Percentiles rank a stretch among this genome's conserved stretches.
phyloP scores from a whole-genome alignment of 1,140 invertebrate genomes.

The Oscheius sp. region DNA sequence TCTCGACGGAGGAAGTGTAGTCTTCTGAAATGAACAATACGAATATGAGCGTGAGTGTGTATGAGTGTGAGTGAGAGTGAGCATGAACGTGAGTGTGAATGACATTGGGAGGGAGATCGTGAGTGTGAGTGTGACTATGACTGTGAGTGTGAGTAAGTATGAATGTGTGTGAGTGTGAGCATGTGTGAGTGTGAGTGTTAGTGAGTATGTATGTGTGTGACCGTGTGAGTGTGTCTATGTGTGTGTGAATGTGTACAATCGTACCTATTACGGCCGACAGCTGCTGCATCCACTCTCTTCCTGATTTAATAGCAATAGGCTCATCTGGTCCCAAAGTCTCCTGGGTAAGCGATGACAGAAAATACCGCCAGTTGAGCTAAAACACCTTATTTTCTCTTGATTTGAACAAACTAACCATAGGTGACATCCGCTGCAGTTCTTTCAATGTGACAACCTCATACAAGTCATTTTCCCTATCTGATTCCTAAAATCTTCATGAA shows the following conservation, averaged over 20 bases:
- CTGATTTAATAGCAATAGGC: slow-evolving; percentile 20
- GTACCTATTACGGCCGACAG: slow-evolving; percentile 1
- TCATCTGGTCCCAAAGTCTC: neutral
- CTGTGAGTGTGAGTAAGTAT: too few relatives aligned
- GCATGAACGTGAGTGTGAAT: too few relatives aligned
- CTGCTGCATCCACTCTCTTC: slow-evolving; percentile 15
- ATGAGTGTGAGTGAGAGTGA: too few relatives aligned
- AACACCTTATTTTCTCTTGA: neutral
- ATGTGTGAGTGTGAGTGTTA: too few relatives aligned
- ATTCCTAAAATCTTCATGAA: neutral
- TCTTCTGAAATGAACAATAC: too few relatives aligned
- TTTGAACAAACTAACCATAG: neutral
- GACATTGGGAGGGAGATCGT: too few relatives aligned
- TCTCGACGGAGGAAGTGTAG: slow-evolving; percentile 9
- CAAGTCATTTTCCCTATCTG: slow-evolving; percentile 16
- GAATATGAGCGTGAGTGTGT: too few relatives aligned
- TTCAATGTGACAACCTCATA: slow-evolving; percentile 3
- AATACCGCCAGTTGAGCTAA: slow-evolving; percentile 26
- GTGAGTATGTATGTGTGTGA: too few relatives aligned
- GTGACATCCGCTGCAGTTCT: slow-evolving; percentile 11
- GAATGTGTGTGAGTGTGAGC: too few relatives aligned
- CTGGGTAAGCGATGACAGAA: slow-evolving; percentile 11
- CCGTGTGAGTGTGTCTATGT: too few relatives aligned
- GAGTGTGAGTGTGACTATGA: too few relatives aligned
- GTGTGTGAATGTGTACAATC: too few relatives aligned